Evolutionary conservation across 2,797 vertebrate genomes (phyloP), one percentile per base, ranked within the genome.

Genomic region (Sebastes hubbsi): DNA sequence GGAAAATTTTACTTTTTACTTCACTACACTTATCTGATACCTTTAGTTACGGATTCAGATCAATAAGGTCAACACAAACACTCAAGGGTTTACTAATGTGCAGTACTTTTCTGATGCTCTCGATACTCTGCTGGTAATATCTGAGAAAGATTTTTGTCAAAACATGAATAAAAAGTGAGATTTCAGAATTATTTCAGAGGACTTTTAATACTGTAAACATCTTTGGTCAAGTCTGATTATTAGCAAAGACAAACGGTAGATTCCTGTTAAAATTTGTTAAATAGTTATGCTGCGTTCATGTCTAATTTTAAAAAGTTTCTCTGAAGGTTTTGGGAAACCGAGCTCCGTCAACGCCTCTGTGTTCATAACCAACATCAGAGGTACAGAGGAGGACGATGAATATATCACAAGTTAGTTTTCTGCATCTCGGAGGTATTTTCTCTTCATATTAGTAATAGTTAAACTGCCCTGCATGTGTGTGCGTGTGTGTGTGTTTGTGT

Each of bases 281-380:
- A 42, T 16, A 42, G 38, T 42, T 14, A 42, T 42, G 1, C 38
- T 42, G 38, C 14, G 38, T 76, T 77, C 55, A 72, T 11, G 66
- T 42, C 38, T 42, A 42, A 32, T 20, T 11, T 3, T 3, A 9
- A 5, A 18, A 34, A 8, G 10, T 55, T 1, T 67, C 8, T 72
- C 11, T 68, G 38, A 86, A 99, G 98, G 98, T 99, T 82, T 80
- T 99, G 85, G 98, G 98, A 13, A 99, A 99, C 56, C 92, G 98
- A 99, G 95, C 99, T 99, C 79, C 27, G 98, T 99, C 85, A 99
- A 99, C 0, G 98, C 98, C 0, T 99, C 98, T 0, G 98, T 99
- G 75, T 99, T 99, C 58, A 98, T 99, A 92, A 99, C 98, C 68
- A 99, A 99, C 90, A 99, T 99, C 90, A 95, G 98, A 96, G 98